A percentile compares a stretch with the other conserved stretches of the same genome.
Conservation (phyloP, 2,797 vertebrate genomes). For the Acropternis orthonyx region DNA sequence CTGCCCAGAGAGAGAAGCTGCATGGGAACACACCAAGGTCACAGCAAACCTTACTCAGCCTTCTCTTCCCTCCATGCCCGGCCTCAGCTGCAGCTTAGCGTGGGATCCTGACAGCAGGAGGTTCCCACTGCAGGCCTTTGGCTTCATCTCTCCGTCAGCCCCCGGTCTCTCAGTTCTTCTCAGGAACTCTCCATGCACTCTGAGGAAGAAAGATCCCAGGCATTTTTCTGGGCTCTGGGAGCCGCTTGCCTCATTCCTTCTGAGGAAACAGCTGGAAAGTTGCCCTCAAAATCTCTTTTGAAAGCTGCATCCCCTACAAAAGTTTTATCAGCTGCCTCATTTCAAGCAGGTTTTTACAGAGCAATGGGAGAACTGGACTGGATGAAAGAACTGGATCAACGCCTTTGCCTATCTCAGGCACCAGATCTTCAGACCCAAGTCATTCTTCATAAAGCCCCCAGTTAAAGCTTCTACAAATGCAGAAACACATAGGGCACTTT, state of each 20-base stretch:
- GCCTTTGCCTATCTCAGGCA: background rate
- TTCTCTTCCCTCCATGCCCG: background rate
- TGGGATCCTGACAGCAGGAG: constrained; percentile 72
- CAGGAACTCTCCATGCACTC: background rate
- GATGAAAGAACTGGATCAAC: background rate
- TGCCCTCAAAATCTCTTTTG: constrained; percentile 50
- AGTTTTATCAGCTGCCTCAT: constrained; percentile 37
- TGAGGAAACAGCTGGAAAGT: constrained; percentile 49
- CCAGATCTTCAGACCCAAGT: background rate
- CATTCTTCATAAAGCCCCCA: background rate
- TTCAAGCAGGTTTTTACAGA: constrained; percentile 19
- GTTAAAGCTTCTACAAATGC: background rate
- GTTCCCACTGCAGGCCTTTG: constrained; percentile 68
- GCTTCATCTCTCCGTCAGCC: constrained; percentile 27
- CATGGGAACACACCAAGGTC: constrained; percentile 58
- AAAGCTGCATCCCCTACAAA: background rate
- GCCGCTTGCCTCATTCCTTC: constrained; percentile 1
- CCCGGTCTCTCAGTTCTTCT: background rate
- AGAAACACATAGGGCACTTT: background rate
- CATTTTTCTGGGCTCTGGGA: constrained; percentile 45
- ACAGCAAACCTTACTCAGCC: constrained; percentile 30
- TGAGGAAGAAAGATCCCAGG: constrained; percentile 32
- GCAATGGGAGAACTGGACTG: background rate
- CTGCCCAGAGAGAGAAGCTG: background rate
- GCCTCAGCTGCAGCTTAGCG: constrained; percentile 54